Conservation (phyloP, 2,797 vertebrate species). For the Mormyrus proboscirostris region DNA sequence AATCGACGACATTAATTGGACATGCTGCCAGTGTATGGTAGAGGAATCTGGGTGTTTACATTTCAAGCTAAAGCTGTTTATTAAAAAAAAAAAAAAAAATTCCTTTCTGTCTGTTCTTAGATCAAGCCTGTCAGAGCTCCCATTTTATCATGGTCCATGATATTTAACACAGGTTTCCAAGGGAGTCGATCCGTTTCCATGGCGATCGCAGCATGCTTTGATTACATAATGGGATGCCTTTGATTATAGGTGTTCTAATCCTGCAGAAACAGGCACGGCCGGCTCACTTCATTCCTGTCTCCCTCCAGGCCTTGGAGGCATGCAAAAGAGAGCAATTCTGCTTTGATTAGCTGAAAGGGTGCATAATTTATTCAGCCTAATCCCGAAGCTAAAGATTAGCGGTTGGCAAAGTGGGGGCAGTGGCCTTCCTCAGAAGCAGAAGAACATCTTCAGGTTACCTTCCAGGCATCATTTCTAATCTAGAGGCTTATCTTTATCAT, state of each 20-base stretch:
- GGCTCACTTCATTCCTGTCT: not conserved
- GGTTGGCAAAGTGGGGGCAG: not conserved
- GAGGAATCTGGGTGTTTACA: not conserved
- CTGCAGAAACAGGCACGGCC: not conserved
- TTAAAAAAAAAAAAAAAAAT: not conserved
- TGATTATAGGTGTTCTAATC: constrained; percentile 27
- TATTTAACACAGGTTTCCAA: constrained; percentile 30
- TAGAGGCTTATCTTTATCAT: not conserved
- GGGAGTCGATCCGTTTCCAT: constrained; percentile 27
- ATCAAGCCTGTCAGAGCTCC: not conserved
- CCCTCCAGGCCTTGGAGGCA: not conserved
- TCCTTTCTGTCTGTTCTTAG: not conserved
- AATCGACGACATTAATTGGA: not conserved
- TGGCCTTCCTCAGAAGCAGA: not conserved
- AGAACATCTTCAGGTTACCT: not conserved
- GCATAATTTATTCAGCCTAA: constrained; percentile 4
- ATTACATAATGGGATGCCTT: constrained; percentile 29
- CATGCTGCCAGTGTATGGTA: not conserved
- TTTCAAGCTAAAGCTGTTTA: not conserved
- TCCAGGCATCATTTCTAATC: not conserved
- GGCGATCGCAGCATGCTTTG: constrained; percentile 25
- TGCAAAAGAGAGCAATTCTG: not conserved
- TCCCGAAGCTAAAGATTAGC: not conserved
- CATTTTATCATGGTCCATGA: constrained; percentile 21
- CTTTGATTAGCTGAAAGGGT: constrained; percentile 12